Base-by-base conservation (phyloP, 53 echinoderm and acorn worm genomes). In the Hippasteria phrygiana region DNA sequence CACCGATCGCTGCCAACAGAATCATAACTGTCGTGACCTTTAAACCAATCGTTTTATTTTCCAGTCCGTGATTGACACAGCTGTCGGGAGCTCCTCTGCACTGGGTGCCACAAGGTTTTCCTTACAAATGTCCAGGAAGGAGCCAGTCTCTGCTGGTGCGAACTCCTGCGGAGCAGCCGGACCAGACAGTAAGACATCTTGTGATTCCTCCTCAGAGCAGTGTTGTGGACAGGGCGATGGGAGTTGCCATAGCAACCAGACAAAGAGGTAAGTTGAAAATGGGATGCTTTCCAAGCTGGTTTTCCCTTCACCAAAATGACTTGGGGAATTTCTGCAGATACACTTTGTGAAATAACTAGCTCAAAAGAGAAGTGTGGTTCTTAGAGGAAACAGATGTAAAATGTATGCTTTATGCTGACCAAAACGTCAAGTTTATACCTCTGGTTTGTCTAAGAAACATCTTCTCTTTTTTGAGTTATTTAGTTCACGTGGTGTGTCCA, bases 221-320 rank as follows among this genome's bases (percentile, higher is more conserved):
- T 96, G 96, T 64, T 96, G 96, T 76, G 96, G 96, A 72, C 88
- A 95, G 67, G 96, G 96, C 29, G 96, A 96, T 84, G 96, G 94
- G 8, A 96, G 96, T 74, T 96, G 96, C 72, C 94, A 93, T 43
- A 91, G 84, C 72, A 90, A 73, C 51, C 55, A 71, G 72, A 55
- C 88, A 28, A 77, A 72, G 2, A 87, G 87, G 89, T 91, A 50
- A 82, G 33, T 56, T 46, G 45, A 41, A 47, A 79, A 33, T 26
- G 22, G 0, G 1, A 10, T 59, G 0, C 43, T 0, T 43, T 43
- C 13, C 0, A 27, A 77, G n/a, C n/a, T 43, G 20, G 24, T 20
- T 3, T 76, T 79, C 5, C 11, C 8, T 41, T 22, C 13, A 17
- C 55, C 33, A n/a, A n/a, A n/a, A n/a, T n/a, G n/a, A n/a, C n/a